These are phyloP conservation scores for Crematogaster levior DNA, from an alignment of 2,888 invertebrate species.

Conservation along the genomic window DNA sequence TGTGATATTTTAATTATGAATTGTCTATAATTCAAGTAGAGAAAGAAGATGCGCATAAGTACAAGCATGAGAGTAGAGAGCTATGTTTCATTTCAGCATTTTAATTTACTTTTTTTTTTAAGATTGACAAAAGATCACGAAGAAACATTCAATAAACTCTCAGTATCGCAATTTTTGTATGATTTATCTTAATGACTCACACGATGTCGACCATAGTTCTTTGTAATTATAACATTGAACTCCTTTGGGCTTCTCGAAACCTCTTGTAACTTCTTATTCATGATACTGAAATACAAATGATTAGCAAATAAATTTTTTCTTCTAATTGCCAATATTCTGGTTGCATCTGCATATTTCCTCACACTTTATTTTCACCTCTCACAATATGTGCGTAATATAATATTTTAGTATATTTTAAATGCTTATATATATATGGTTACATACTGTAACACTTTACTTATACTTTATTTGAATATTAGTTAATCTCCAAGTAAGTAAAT, in stretches of 20 bases:
- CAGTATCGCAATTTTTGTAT: slow-evolving; percentile 9
- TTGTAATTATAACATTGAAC: slow-evolving; percentile 37
- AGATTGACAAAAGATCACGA: not conserved
- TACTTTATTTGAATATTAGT: not conserved
- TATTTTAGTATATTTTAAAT: too few relatives aligned
- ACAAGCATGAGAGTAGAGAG: not conserved
- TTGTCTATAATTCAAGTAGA: slow-evolving; percentile 39
- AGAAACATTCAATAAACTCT: not conserved
- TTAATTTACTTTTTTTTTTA: not conserved
- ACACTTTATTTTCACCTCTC: not conserved
- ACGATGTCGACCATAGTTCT: slow-evolving; percentile 28
- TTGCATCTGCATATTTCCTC: not conserved
- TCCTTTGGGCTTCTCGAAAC: slow-evolving; percentile 33
- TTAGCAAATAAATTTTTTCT: slow-evolving; percentile 46
- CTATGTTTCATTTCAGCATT: not conserved
- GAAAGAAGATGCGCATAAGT: not conserved
- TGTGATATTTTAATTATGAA: slow-evolving; percentile 50
- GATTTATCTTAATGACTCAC: slow-evolving; percentile 3
- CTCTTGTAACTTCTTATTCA: slow-evolving; percentile 48
- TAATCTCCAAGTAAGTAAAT: not conserved
- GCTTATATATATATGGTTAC: not conserved
- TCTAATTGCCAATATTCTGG: not conserved
- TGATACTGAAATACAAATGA: slow-evolving; percentile 44
- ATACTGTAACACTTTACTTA: too few relatives aligned
- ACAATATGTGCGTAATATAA: too few relatives aligned